Evolutionary conservation across 1,140 invertebrate genomes (phyloP), one percentile per base, ranked within the genome.

Genomic region (Sesamia nonagrioides): DNA sequence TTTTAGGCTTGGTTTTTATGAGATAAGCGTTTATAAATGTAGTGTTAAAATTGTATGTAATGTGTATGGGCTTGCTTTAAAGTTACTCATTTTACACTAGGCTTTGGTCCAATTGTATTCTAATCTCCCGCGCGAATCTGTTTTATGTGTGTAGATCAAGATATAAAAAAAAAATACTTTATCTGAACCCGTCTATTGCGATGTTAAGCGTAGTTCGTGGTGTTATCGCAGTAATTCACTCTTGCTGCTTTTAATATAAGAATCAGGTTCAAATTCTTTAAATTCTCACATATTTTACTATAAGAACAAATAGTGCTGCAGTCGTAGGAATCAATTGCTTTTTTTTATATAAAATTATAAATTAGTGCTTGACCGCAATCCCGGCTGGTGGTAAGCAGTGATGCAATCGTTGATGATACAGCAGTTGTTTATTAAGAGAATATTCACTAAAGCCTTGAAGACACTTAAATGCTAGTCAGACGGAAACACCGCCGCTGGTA

Each of bases 1-100:
- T n/a, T n/a, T n/a, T n/a, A n/a, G n/a, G n/a, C 6, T 48, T 17
- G 6, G 0, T 63, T 17, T 18, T 42, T 0, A 40, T 40, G 18
- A 42, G 42, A 40, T 17, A 40, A 11, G 37, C 60, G 60, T 63
- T 63, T 42, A 63, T 63, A 18, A 18, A 63, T 63, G 60, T 63
- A 42, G 15, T 63, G 18, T 63, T 61, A 13, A 18, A 40, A 63
- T 63, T 13, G 3, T 27, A 21, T 27, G 9, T 27, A 3, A 40
- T 9, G n/a, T n/a, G n/a, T n/a, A n/a, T n/a, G n/a, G n/a, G n/a
- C n/a, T n/a, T n/a, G n/a, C n/a, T n/a, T 33, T 11, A 15, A 15
- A 58, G 27, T 33, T 0, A 27, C 27, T 27, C 8, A 15, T 13
- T 0, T 9, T 7, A 60, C 27, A 11, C 11, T 33, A 15, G 15